Conservation (phyloP, 2,113 vertebrate species). For the Nycticebus coucang region DNA sequence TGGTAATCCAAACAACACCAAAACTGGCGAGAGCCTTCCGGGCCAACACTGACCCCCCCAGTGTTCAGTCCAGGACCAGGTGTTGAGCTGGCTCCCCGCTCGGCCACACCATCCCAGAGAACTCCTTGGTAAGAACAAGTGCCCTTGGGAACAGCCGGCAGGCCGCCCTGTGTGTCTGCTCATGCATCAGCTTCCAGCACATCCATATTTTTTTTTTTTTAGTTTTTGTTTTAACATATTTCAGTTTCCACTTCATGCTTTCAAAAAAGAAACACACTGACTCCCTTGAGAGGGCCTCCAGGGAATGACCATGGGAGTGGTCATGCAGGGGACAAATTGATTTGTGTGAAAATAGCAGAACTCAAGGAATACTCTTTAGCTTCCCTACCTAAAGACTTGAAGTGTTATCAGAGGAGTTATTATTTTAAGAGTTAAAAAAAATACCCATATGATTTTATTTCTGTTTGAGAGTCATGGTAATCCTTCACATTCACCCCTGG, state of each 20-base stretch:
- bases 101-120: not conserved
- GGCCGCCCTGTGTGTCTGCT: rapidly evolving
- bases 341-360: not conserved
- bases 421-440: constrained; percentile 29
- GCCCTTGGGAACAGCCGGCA: constrained; percentile 32
- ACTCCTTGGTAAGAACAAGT: not conserved
- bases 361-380: not conserved
- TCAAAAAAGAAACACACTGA: not conserved
- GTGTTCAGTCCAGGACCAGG: not conserved
- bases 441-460: constrained; percentile 11
- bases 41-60: not conserved
- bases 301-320: not conserved
- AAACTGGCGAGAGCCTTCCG: not conserved
- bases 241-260: not conserved
- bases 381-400: not conserved
- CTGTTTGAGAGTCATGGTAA: not conserved
- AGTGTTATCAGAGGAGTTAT: constrained; percentile 18
- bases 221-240: constrained; percentile 23
- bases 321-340: not conserved
- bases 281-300: not conserved
- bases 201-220: not conserved
- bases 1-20: not conserved
- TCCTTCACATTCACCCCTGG: not conserved
- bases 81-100: not conserved
- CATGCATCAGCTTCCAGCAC: not conserved